phyloP scores from a whole-genome alignment of 2,888 invertebrate species.

The Hypomecis punctinalis region DNA sequence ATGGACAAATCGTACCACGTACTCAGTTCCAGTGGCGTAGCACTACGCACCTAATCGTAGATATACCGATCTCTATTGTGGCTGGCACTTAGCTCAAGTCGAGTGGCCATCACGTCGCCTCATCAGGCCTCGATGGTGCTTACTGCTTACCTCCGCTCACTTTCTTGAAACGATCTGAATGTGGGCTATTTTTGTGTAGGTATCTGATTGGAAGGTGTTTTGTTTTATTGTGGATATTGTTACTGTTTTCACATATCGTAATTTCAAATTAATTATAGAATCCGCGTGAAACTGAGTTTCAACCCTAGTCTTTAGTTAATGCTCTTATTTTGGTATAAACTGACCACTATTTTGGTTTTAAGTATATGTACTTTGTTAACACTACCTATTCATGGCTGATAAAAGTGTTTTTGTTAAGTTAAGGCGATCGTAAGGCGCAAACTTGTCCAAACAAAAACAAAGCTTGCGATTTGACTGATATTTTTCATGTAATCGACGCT shows the following conservation, averaged over 20 bases:
- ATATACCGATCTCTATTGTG: slow-evolving; percentile 1
- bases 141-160: slow-evolving; percentile 30
- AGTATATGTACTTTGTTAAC: too few species aligned
- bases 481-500: too few species aligned
- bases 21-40: background rate
- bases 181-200: slow-evolving; percentile 34
- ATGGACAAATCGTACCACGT: background rate
- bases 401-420: too few species aligned
- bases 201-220: slow-evolving; percentile 6
- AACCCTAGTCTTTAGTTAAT: too few species aligned
- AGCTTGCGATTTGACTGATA: too few species aligned
- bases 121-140: slow-evolving; percentile 47
- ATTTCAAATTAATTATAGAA: too few species aligned
- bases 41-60: background rate
- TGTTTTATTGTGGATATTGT: slow-evolving; percentile 3
- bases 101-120: slow-evolving; percentile 41
- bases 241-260: background rate
- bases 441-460: too few species aligned
- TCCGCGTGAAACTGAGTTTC: too few species aligned
- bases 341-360: too few species aligned
- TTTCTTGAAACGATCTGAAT: slow-evolving; percentile 43
- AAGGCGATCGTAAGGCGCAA: too few species aligned
- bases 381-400: too few species aligned
- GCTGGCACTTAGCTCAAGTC: slow-evolving; percentile 26
- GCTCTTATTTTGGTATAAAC: too few species aligned